phyloP scores from a whole-genome alignment of 2,888 invertebrate species.

The Neoscelio sp. region DNA sequence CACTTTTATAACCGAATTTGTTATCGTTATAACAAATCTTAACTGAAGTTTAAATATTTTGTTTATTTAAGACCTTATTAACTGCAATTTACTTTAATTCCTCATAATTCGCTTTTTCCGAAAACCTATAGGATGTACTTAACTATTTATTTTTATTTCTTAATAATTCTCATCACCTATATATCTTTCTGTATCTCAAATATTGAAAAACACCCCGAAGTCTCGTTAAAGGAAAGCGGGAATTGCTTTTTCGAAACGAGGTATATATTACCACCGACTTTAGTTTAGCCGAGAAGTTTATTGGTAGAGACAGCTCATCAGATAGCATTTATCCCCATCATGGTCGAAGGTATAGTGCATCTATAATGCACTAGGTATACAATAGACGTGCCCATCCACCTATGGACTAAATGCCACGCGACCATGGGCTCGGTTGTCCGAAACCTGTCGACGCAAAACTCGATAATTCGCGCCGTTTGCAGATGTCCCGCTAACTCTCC shows the following conservation, averaged over 20 bases:
- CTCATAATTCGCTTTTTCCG: no score
- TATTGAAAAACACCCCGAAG: constrained; percentile 29
- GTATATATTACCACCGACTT: constrained; percentile 24
- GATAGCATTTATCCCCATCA: constrained; percentile 78
- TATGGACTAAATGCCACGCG: constrained; percentile 79
- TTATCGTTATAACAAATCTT: no score
- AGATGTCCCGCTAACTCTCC: constrained; percentile 71
- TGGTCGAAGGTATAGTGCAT: constrained; percentile 54
- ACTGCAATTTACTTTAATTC: no score
- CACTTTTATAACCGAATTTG: constrained; percentile 1
- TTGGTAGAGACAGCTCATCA: constrained; percentile 79
- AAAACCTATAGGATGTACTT: not conserved
- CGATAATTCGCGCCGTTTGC: constrained; percentile 75
- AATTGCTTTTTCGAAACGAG: constrained; percentile 35
- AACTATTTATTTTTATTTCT: not conserved
- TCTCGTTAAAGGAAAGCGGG: constrained; percentile 21
- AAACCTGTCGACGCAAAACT: constrained; percentile 77
- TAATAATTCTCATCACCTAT: not conserved
- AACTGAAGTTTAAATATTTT: no score
- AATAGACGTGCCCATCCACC: constrained; percentile 41
- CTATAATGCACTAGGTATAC: constrained; percentile 65
- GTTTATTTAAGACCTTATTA: no score
- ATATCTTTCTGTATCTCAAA: constrained; percentile 24
- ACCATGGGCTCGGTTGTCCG: constrained; percentile 76
- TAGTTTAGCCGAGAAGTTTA: constrained; percentile 66